Percentiles rank a stretch among this genome's conserved stretches.
Conservation (phyloP, 2,797 vertebrate species). For the Ctenopoma kingsleyae region DNA sequence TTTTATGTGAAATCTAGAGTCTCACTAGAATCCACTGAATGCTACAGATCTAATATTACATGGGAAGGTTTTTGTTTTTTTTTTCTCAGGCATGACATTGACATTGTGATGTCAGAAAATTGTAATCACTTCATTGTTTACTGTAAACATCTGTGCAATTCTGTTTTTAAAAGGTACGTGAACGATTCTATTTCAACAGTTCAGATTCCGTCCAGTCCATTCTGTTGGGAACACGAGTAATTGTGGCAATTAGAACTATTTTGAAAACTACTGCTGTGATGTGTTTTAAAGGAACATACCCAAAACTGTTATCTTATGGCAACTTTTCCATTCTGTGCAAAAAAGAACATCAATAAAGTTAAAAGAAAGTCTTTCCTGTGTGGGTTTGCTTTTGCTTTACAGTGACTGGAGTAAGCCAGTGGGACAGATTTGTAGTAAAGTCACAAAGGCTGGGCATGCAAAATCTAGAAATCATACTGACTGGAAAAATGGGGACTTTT, state of each 20-base stretch:
- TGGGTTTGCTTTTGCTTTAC: neutral
- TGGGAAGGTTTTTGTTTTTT: neutral
- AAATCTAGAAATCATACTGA: neutral
- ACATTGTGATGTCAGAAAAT: neutral
- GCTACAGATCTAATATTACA: constrained; percentile 5
- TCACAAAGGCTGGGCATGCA: neutral
- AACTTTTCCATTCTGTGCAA: constrained; percentile 14
- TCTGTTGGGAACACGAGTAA: neutral
- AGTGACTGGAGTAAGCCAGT: neutral
- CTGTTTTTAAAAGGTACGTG: neutral
- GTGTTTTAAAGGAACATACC: neutral
- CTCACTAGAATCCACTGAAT: constrained; percentile 22
- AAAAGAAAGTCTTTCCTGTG: neutral
- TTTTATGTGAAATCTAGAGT: constrained; percentile 2
- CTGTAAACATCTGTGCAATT: constrained; percentile 36
- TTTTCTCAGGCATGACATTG: neutral
- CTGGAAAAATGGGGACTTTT: no score
- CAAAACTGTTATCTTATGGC: constrained; percentile 4
- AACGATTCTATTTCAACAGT: constrained; percentile 26
- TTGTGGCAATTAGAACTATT: neutral
- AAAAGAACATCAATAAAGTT: constrained; percentile 33
- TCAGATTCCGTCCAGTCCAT: constrained; percentile 38
- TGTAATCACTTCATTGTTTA: neutral
- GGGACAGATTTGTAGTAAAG: neutral
- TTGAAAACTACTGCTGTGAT: constrained; percentile 15